Evolutionary conservation across 2,113 vertebrate species (phyloP), one percentile per base, ranked within the genome.

Genomic region (Calyptommatus sinebrachiatus): DNA sequence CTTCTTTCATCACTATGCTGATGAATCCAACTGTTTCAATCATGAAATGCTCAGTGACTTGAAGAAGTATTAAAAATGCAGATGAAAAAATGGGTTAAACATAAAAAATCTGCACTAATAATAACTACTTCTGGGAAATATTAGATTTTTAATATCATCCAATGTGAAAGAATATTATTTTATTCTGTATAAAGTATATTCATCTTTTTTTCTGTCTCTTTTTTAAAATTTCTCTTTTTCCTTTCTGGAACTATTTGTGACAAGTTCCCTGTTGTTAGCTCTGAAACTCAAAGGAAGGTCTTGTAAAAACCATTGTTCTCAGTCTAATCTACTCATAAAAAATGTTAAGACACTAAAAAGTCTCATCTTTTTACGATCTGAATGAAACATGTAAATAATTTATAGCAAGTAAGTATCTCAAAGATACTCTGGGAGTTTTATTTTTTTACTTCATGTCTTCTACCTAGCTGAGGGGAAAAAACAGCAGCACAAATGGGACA

Each of bases 11-110:
- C 87, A 8, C 85, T 83, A 74, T 78, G 72, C 76, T 75, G 78
- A 73, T 87, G 78, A 90, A 83, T 73, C 90, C 85, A 84, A 78
- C 14, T 4, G 79, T 22, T 83, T 73, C 73, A 65, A 73, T 46
- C 63, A 20, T 61, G 18, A 90, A n/a, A 45, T 80, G 28, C 28
- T 65, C n/a, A 85, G 26, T 45, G 80, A 85, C 70, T 87, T 79
- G 80, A 85, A 80, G 81, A 84, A 88, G 77, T 0, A n/a, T 83
- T 0, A 84, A 60, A 87, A 81, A 75, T 31, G 0, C 6, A 24
- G 76, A 16, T 21, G 60, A 66, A 73, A 21, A 71, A 75, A 63
- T 1, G 7, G 35, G 48, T 0, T 18, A 5, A 57, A 57, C 53
- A 57, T 57, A 2, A 12, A 45, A 80, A 73, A 41, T 83, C 69